Evolutionary conservation across 64 coral and sea anemone genomes (phyloP).

Genomic region (Platygyra sinensis): DNA sequence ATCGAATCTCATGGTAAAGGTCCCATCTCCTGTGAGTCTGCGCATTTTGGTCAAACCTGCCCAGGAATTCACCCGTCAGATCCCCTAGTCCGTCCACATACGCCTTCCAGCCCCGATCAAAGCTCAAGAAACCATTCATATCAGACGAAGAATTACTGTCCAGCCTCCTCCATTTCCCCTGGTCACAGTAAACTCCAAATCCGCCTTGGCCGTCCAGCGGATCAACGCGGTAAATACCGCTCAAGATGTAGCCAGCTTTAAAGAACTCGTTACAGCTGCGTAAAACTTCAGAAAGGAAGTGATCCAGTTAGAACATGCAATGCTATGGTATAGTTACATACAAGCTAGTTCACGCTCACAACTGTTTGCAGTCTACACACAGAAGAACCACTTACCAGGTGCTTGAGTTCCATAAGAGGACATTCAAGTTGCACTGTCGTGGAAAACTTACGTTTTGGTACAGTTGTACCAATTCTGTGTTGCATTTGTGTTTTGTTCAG

Average conservation of each 20-base stretch:
- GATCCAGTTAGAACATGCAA: background rate
- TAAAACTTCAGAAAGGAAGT: background rate
- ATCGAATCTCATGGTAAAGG: slow-evolving; percentile 10
- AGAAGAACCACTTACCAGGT: slow-evolving; percentile 7
- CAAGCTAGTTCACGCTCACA: too few species aligned
- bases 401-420: background rate
- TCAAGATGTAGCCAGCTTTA: background rate
- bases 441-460: background rate
- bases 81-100: slow-evolving; percentile 36
- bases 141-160: slow-evolving; percentile 15
- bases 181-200: slow-evolving; percentile 41
- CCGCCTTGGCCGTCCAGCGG: background rate
- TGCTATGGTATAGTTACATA: background rate
- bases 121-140: slow-evolving; percentile 19
- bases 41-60: background rate
- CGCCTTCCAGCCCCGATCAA: slow-evolving; percentile 37
- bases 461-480: slow-evolving; percentile 8
- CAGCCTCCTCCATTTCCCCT: slow-evolving; percentile 24
- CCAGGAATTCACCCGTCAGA: slow-evolving; percentile 34
- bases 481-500: background rate
- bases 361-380: too few species aligned
- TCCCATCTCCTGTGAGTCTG: background rate
- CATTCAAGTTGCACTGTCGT: background rate
- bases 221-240: slow-evolving; percentile 1
- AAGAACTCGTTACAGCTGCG: background rate